phyloP scores from a whole-genome alignment of 30 jellyfish, hydroid and myxozoan genomes.

The Cassiopea andromeda region DNA sequence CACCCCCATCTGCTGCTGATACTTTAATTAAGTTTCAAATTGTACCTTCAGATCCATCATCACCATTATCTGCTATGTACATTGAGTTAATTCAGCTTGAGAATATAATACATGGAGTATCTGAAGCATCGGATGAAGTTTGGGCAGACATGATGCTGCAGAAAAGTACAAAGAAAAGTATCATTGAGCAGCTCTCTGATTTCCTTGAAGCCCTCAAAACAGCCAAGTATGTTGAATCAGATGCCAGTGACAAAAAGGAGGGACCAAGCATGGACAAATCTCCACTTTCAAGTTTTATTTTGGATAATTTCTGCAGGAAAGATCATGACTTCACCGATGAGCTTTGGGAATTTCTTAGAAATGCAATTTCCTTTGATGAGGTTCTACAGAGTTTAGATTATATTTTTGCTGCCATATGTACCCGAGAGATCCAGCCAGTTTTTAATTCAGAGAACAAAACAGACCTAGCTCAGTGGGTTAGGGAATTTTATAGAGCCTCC shows the following conservation, averaged over 20 bases:
- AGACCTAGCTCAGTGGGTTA: conserved; percentile 42
- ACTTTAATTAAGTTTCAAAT: conserved; percentile 50
- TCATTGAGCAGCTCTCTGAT: conserved; percentile 13
- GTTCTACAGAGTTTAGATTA: conserved; percentile 19
- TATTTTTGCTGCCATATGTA: conserved; percentile 57
- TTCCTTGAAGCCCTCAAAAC: conserved; percentile 43
- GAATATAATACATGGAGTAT: conserved; percentile 19
- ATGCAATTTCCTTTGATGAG: conserved; percentile 32
- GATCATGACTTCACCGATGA: conserved; percentile 70
- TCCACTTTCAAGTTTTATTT: conserved; percentile 39
- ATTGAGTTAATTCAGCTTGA: conserved; percentile 52
- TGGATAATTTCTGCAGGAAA: conserved; percentile 40
- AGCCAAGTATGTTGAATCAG: conserved; percentile 10
- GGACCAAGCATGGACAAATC: not conserved
- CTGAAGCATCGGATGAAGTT: not conserved
- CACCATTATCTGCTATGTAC: conserved; percentile 41
- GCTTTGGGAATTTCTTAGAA: conserved; percentile 56
- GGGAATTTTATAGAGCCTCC: conserved; percentile 58
- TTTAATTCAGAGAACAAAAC: conserved; percentile 46
- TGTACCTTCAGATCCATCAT: conserved; percentile 57
- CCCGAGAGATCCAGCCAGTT: conserved; percentile 70
- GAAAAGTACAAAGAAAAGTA: not conserved
- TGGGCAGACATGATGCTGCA: conserved; percentile 24
- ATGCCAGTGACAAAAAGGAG: not conserved
- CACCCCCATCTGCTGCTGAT: conserved; percentile 62